Percentiles rank a stretch among this genome's conserved stretches.
These are phyloP conservation scores for Drosophila colorata DNA, from an alignment of 2,888 invertebrate genomes.

Conservation along the genomic window DNA sequence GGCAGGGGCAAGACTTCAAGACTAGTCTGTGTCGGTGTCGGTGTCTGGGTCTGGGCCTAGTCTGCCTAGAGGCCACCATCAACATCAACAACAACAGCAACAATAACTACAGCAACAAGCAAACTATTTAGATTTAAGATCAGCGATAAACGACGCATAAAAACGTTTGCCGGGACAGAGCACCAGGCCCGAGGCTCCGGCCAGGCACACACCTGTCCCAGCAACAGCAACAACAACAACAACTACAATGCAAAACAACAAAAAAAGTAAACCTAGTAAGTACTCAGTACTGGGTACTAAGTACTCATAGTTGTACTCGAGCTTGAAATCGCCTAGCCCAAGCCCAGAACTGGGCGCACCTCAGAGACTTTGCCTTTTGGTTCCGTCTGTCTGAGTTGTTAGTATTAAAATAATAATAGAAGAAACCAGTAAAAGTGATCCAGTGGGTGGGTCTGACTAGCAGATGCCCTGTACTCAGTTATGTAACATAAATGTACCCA, in stretches of 20 bases:
- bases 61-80: constrained; percentile 35
- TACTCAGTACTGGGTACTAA: constrained; percentile 19
- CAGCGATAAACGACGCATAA: constrained; percentile 64
- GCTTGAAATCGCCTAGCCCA: constrained; percentile 8
- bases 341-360: constrained; percentile 41
- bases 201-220: constrained; percentile 57
- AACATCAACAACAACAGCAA: constrained; percentile 30
- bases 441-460: not conserved
- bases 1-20: constrained; percentile 14
- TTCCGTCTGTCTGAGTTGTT: constrained; percentile 33
- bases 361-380: constrained; percentile 29
- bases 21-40: constrained; percentile 26
- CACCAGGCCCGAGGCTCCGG: constrained; percentile 26
- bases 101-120: constrained; percentile 20
- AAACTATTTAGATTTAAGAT: constrained; percentile 75
- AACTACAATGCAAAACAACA: constrained; percentile 1
- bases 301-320: constrained; percentile 51
- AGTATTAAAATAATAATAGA: constrained; percentile 51
- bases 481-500: not conserved
- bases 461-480: not conserved
- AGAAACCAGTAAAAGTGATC: constrained; percentile 8
- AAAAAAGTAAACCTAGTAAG: constrained; percentile 19
- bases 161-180: constrained; percentile 35
- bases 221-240: constrained; percentile 38
- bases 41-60: constrained; percentile 10